Evolutionary conservation across 92 coral and sea anemone species (phyloP), one percentile per base, ranked within the genome.

Genomic region (Anthopleura xanthogrammica): DNA sequence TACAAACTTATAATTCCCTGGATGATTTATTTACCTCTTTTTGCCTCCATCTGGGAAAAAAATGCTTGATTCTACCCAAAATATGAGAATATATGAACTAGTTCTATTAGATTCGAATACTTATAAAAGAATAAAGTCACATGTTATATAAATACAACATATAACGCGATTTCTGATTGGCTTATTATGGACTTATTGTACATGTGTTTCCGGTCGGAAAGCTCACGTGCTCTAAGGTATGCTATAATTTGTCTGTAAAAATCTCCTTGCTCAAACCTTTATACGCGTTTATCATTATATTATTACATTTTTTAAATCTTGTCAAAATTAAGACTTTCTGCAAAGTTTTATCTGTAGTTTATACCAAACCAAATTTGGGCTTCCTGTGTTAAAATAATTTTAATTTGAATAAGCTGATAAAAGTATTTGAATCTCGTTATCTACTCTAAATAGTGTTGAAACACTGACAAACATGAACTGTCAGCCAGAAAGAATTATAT

Each of bases 141-240:
- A 22, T 16, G 70, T 5, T 62, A 29, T 62, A n/a, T 62, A 62
- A 68, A 23, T n/a, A 62, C 24, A 64, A 29, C 36, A 68, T 68
- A 68, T 42, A 68, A 68, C 74, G 36, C 42, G 46, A 23, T 68
- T 42, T 29, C 74, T 68, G 46, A 68, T 68, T 68, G 74, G 74
- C 10, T 42, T 11, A 23, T 9, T 13, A 29, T 29, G 36, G 36
- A 29, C 0, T 29, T 29, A 29, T 29, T 29, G 36, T 29, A 29
- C 12, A 24, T 12, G 39, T 12, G 74, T 24, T 68, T 23, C 74
- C 16, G 29, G 74, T 68, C 1, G 36, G 5, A 29, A 68, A 68
- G 36, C 42, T 68, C 43, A 68, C 74, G 17, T 36, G 74, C 10
- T 7, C 14, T 5, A 65, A 65, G 22, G 72, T 17, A 65, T 65